Evolutionary conservation across 2,888 invertebrate species (phyloP).

Genomic region (Flabesymbios commensalis): DNA sequence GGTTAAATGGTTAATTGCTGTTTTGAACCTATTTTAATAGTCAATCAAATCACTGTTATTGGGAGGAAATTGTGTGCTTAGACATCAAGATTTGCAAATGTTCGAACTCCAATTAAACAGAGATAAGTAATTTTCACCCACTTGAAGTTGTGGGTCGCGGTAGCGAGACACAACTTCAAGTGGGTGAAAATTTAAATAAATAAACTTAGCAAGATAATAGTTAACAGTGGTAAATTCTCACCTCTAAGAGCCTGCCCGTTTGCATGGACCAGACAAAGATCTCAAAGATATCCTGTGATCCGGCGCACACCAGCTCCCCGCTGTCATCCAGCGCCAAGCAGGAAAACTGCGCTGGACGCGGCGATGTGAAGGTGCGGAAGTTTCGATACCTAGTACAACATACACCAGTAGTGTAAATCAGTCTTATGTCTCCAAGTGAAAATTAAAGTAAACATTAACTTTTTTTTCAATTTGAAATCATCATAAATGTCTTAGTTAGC

Average conservation of each 20-base stretch:
- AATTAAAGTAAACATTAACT: not conserved
- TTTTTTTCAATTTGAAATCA: too few relatives aligned
- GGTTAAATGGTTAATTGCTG: too few relatives aligned
- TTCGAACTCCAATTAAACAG: too few relatives aligned
- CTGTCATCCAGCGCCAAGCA: slow-evolving; percentile 86
- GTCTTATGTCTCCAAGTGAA: not conserved
- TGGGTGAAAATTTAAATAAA: too few relatives aligned
- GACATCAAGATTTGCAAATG: too few relatives aligned
- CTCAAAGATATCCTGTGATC: slow-evolving; percentile 92
- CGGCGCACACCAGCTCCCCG: slow-evolving; percentile 92
- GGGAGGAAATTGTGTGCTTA: too few relatives aligned
- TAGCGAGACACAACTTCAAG: too few relatives aligned
- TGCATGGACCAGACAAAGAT: slow-evolving; percentile 96
- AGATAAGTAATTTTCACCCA: too few relatives aligned
- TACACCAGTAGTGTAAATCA: not conserved
- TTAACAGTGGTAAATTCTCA: slow-evolving; percentile 51
- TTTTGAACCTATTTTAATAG: too few relatives aligned
- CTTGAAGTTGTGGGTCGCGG: too few relatives aligned
- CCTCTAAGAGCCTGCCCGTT: slow-evolving; percentile 87
- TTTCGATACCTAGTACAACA: slow-evolving; percentile 81
- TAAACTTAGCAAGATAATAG: not conserved
- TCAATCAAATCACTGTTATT: too few relatives aligned
- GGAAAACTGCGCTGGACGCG: slow-evolving; percentile 87
- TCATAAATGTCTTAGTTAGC: too few relatives aligned
- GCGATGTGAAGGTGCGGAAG: slow-evolving; percentile 93